Base-by-base conservation (phyloP, 2,113 vertebrate genomes). In the Rhinolophus sinicus region DNA sequence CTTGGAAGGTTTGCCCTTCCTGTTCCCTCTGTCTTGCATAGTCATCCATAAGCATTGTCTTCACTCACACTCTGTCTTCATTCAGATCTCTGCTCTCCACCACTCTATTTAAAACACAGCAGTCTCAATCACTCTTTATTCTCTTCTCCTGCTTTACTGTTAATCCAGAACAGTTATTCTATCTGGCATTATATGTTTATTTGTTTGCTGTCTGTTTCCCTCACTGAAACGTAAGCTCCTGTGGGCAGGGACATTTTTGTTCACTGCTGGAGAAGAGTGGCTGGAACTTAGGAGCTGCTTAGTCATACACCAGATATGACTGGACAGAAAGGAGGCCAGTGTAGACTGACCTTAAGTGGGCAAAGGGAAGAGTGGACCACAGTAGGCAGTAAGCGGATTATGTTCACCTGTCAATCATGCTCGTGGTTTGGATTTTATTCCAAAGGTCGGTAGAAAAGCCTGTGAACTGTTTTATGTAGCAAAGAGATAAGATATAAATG, bases 351-450 rank as follows among this genome's bases (percentile, higher is more conserved):
- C 58, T 8, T 15, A n/a, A 82, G 19, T 67, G n/a, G 85, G 24
- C 30, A 8, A 40, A 35, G n/a, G 21, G 11, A 35, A n/a, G 60
- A 73, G 13, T 4, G 7, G 56, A 40, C 52, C 18, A 47, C 0
- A 76, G 75, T 2, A 76, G 26, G 65, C 65, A 65, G 14, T 22
- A 80, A 40, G 67, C 54, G n/a, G 65, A 88, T 60, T 52, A 54
- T 47, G 6, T 14, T 70, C 33, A 40, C 87, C 47, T 88, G 18
- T 90, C 88, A 96, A 88, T 91, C 19, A 91, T 35, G 14, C 44
- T 85, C 30, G 1, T 28, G 81, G 50, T 67, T 80, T 89, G 30
- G 19, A 83, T 93, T 94, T 90, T 72, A 84, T 96, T 93, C 24
- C 69, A 73, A 92, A 86, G 19, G 58, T 92, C 88, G 96, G 24